Evolutionary conservation across 2,113 vertebrate species (phyloP), one percentile per base, ranked within the genome.

Genomic region (Equus quagga): DNA sequence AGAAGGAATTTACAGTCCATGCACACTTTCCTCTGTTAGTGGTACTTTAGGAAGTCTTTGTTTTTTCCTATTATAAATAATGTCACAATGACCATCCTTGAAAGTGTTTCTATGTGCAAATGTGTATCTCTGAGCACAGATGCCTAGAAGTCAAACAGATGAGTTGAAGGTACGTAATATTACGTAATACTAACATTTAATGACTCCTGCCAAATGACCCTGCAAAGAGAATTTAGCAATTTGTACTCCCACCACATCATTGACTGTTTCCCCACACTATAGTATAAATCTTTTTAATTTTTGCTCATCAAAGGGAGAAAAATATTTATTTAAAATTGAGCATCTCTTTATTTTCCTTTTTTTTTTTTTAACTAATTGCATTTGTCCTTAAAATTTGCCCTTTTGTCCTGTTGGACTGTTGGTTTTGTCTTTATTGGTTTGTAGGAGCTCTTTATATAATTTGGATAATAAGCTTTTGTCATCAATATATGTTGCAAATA

Each of bases 381-480:
- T 85, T 28, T 90, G 51, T 79, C 44, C 15, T 92, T 51, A 65
- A 72, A 23, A 67, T 58, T 33, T 69, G 21, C 15, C 67, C 24
- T 56, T 65, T 80, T 51, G 36, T 49, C 26, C 33, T 46, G 8
- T 75, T 69, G 78, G 21, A 58, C 46, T 58, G 6, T 64, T 91
- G 65, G 28, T 86, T 93, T 89, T 65, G 17, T 79, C 49, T 88
- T 91, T 84, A 69, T 75, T 36, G 46, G 23, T 49, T 91, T 95
- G 9, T 58, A 89, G 26, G 62, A 31, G 8, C 6, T 92, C 26
- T 56, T 84, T 70, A 12, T 76, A 87, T 58, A 94, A 79, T 46
- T 4, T 46, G 4, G 46, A 87, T 54, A 64, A 75, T 56, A 88
- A 91, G 7, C 0, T 33, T 82, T 51, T 87, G 78, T 78, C 56